Evolutionary conservation across 1,140 invertebrate species (phyloP).

Genomic region (Heliconius himera): DNA sequence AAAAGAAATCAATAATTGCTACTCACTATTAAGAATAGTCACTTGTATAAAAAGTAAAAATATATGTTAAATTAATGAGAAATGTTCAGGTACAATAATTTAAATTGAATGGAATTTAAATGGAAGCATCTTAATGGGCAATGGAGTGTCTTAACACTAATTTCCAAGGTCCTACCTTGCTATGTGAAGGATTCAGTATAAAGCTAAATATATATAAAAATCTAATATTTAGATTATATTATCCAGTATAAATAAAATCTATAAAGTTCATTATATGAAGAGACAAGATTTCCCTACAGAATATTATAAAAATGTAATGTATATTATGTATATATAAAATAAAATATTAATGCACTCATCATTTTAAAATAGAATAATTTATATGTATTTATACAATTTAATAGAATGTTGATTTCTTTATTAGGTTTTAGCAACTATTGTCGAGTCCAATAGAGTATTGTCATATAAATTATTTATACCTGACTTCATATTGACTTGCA

Average conservation of each 20-base stretch:
- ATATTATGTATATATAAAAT: neutral
- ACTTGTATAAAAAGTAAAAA: no score
- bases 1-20: no score
- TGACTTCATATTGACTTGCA: constrained; percentile 26
- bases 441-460: constrained; percentile 24
- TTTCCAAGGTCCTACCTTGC: neutral
- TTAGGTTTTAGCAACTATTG: constrained; percentile 19
- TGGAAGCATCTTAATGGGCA: neutral
- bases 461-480: constrained; percentile 25
- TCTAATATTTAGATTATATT: no score
- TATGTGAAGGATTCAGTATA: neutral
- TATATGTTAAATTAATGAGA: neutral
- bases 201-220: neutral
- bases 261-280: neutral
- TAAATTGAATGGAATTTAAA: no score
- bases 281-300: neutral
- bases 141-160: neutral
- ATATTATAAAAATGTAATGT: neutral
- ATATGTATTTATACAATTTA: neutral
- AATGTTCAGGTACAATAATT: neutral
- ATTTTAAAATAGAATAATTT: neutral
- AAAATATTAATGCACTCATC: neutral
- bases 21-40: no score
- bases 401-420: constrained; percentile 9
- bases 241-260: neutral